Percentiles rank a stretch among this genome's conserved stretches.
Evolutionary conservation across 2,113 vertebrate species (phyloP).

Genomic region (Forbesichthys agassizii): DNA sequence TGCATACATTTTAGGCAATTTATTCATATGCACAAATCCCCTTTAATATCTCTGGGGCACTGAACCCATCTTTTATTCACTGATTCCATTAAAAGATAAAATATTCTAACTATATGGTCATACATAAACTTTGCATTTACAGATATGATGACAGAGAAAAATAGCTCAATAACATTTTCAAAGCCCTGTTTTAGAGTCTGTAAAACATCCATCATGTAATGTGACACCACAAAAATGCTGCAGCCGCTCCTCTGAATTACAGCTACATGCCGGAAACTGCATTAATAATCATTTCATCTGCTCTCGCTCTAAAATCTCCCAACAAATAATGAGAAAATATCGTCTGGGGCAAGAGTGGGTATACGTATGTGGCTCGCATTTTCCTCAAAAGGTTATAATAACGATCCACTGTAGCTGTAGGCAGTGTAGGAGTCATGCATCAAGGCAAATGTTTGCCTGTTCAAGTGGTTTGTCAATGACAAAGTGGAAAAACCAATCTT

Average conservation of each 20-base stretch:
- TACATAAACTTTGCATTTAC: slow-evolving; percentile 57
- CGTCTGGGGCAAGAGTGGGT: slow-evolving; percentile 46
- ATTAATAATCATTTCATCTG: slow-evolving; percentile 18
- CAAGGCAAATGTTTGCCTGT: slow-evolving; percentile 72
- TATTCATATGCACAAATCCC: slow-evolving; percentile 62
- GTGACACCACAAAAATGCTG: slow-evolving; percentile 64
- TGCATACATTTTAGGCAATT: slow-evolving; percentile 44
- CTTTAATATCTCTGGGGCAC: slow-evolving; percentile 47
- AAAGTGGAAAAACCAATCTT: slow-evolving; percentile 59
- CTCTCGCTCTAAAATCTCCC: slow-evolving; percentile 20
- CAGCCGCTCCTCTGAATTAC: slow-evolving; percentile 55
- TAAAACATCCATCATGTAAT: slow-evolving; percentile 69
- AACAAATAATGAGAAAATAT: slow-evolving; percentile 45
- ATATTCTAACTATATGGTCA: slow-evolving; percentile 36
- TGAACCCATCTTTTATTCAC: slow-evolving; percentile 71
- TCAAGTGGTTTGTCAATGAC: slow-evolving; percentile 72
- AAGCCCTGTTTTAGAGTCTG: slow-evolving; percentile 54
- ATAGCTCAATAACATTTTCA: slow-evolving; percentile 61
- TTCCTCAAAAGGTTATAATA: slow-evolving; percentile 68
- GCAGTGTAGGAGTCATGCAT: slow-evolving; percentile 62
- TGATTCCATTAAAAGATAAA: slow-evolving; percentile 63
- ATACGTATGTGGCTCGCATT: slow-evolving; percentile 48
- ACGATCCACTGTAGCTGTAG: slow-evolving; percentile 61
- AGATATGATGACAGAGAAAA: slow-evolving; percentile 49
- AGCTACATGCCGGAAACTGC: slow-evolving; percentile 34